Percentiles rank a stretch among this genome's conserved stretches.
Conservation (phyloP, 2,113 vertebrate genomes). For the Lampris incognitus region DNA sequence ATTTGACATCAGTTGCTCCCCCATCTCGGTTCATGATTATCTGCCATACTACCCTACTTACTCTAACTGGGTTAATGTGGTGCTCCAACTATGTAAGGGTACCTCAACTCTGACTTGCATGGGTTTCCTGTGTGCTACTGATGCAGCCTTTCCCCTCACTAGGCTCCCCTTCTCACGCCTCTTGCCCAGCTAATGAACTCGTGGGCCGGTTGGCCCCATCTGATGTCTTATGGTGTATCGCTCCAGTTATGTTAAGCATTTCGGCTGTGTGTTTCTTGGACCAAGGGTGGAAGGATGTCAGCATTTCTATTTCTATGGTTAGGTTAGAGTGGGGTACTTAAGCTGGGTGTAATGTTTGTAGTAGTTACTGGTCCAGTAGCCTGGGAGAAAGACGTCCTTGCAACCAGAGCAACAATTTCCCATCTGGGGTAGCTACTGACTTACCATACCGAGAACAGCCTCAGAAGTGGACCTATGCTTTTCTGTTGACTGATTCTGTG, state of each 20-base stretch:
- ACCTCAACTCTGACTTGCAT: no score
- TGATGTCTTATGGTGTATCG: no score
- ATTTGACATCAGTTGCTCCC: no score
- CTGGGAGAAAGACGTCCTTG: constrained; percentile 66
- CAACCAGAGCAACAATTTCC: constrained; percentile 77
- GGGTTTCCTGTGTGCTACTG: no score
- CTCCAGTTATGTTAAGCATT: no score
- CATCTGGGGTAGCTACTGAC: constrained; percentile 46
- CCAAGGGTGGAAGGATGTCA: not conserved
- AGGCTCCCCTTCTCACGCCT: no score
- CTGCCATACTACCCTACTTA: not conserved
- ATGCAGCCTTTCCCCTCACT: no score
- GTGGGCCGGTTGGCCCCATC: no score
- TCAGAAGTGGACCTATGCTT: constrained; percentile 25
- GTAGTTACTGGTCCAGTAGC: constrained; percentile 78
- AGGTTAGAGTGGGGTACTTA: constrained; percentile 19
- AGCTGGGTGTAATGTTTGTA: constrained; percentile 68
- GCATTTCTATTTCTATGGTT: constrained; percentile 20
- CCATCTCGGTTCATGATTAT: no score
- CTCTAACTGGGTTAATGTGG: no score
- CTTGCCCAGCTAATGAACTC: no score
- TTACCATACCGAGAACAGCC: constrained; percentile 40
- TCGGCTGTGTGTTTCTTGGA: not conserved
- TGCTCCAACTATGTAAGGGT: no score
- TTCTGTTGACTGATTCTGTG: constrained; percentile 39